A percentile compares a stretch with the other conserved stretches of the same genome.
Conservation (phyloP, 2,113 vertebrate genomes). For the Bubo scandiacus region DNA sequence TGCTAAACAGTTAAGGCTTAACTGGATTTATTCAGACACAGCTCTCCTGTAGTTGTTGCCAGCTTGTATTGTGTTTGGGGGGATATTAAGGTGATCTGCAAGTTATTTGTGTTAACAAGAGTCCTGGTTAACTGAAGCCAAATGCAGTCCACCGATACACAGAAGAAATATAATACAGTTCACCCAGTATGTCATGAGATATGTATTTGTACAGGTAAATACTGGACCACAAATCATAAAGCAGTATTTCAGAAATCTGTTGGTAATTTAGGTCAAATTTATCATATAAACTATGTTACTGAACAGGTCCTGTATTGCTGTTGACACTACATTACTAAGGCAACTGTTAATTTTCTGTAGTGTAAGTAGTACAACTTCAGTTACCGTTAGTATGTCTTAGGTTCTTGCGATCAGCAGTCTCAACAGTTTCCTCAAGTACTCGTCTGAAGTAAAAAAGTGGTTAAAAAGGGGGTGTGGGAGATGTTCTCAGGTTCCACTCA, state of each 20-base stretch:
- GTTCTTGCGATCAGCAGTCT: not conserved
- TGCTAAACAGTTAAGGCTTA: conserved; percentile 26
- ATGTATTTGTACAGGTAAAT: not conserved
- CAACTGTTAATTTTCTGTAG: not conserved
- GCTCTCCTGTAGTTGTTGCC: not conserved
- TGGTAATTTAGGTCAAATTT: not conserved
- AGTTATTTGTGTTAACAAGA: not conserved
- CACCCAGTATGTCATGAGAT: not conserved
- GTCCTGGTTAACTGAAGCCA: not conserved
- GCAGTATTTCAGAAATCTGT: not conserved
- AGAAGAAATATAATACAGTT: not conserved
- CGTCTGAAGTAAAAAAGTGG: not conserved
- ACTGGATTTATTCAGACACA: not conserved
- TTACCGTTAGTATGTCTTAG: accelerated
- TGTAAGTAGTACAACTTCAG: not conserved
- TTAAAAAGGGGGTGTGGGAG: not conserved
- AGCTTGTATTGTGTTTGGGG: not conserved
- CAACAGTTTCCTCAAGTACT: not conserved
- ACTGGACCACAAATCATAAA: not conserved
- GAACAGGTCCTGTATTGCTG: not conserved
- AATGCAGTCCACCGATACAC: accelerated
- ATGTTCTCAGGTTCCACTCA: not conserved
- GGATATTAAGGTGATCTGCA: not conserved
- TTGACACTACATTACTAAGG: not conserved
- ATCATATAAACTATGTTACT: not conserved